Percentiles rank a stretch among this genome's conserved stretches.
These are phyloP conservation scores for Lepilemur ruficaudatus DNA, from an alignment of 2,797 vertebrate species.

Conservation along the genomic window DNA sequence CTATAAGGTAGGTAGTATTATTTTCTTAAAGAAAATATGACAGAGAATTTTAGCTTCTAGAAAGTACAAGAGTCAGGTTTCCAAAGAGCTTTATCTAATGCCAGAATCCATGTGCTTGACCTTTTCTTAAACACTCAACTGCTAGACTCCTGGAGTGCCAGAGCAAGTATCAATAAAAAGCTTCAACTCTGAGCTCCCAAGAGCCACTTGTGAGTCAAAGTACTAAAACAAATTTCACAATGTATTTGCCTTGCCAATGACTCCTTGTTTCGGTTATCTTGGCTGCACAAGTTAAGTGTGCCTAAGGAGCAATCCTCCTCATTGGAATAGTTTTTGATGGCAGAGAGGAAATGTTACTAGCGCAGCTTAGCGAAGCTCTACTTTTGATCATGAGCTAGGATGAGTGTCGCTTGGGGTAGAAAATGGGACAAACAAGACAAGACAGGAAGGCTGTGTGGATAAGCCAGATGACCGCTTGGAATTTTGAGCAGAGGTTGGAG, in stretches of 20 bases:
- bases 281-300: constrained; percentile 5
- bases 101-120: constrained; percentile 14
- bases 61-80: constrained; percentile 29
- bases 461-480: constrained; percentile 78
- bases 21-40: constrained; percentile 11
- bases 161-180: constrained; percentile 53
- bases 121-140: constrained; percentile 47
- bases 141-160: constrained; percentile 3
- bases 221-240: constrained; percentile 58
- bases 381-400: constrained; percentile 26
- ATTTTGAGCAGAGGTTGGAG: constrained; percentile 80
- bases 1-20: neutral
- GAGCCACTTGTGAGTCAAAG: constrained; percentile 44
- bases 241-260: neutral
- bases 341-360: neutral
- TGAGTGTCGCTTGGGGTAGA: constrained; percentile 67
- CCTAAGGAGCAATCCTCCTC: constrained; percentile 22
- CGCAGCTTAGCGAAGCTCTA: neutral
- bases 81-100: constrained; percentile 42
- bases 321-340: neutral
- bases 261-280: constrained; percentile 48
- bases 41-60: neutral
- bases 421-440: constrained; percentile 73
- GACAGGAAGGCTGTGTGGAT: constrained; percentile 77
- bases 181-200: constrained; percentile 48